Base-by-base conservation (phyloP, 2,113 vertebrate genomes). In the Romanogobio albipinnatus region DNA sequence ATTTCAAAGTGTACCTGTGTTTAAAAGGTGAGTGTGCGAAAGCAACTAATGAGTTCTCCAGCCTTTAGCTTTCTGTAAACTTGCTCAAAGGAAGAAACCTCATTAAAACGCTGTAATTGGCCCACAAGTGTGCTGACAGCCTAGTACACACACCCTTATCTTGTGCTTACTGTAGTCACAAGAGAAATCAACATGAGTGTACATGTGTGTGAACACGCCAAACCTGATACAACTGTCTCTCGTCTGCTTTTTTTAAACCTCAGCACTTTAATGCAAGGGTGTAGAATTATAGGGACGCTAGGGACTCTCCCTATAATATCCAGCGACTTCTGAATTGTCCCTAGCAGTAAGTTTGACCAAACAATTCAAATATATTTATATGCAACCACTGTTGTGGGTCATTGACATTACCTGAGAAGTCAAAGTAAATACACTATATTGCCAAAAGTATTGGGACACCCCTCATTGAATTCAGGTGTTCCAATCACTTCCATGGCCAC, bases 41-140 rank as follows among this genome's bases (percentile, higher is more conserved):
- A 71, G 49, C 66, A 73, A 9, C 33, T 70, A 71, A 56, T 71
- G 81, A 58, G 17, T 58, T 73, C 14, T 58, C 22, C 49, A 10
- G 26, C 62, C 47, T 56, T 82, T 36, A 83, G 45, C 22, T 29
- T 84, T 64, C 59, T 64, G 56, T 76, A 76, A 45, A 49, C n/a
- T 29, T 15, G 7, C 53, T 56, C 68, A 71, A 59, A 61, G 29
- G 61, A 81, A 19, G 36, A 81, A 79, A 74, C 62, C 70, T 89
- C 58, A 84, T 86, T 86, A 79, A 70, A 49, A 47, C 5, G 29
- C 29, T n/a, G 22, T 86, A 87, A 89, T 89, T 87, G 84, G 85
- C 17, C 59, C 73, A 79, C 85, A 61, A 78, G 84, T 87, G 86
- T 88, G 88, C 86, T 89, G 86, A 89, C 86, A 78, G 33, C 45